Base-by-base conservation (phyloP, 2,113 vertebrate genomes). In the Rutilus rutilus region DNA sequence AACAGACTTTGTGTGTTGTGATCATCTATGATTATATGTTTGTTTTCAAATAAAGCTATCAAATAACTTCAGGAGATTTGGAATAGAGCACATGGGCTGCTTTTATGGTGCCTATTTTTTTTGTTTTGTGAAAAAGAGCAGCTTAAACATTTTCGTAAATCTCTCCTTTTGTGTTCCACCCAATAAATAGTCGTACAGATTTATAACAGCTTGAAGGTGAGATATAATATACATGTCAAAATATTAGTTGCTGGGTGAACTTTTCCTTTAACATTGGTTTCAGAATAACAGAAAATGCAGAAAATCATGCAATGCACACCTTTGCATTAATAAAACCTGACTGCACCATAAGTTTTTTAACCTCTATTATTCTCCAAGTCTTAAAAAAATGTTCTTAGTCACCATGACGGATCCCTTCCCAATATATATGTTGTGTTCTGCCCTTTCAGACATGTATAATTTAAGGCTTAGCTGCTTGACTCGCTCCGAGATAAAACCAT, bases 401-500 rank as follows among this genome's bases (percentile, higher is more conserved):
- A 25, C 19, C 50, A 54, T 84, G 47, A 74, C 9, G 1, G 25
- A 62, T 84, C 82, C 33, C 19, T 39, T 59, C 47, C 19, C 4
- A n/a, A 25, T 57, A 47, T 50, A 30, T 33, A 36, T 9, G 21
- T 62, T 65, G 33, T 11, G 12, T 64, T 81, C 5, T 60, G 39
- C 12, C 25, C 27, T 42, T 14, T 21, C 10, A 36, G 11, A 52
- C 57, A 69, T 59, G n/a, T 69, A 21, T 79, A 69, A 45, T 86
- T 76, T 75, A 86, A 39, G 30, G 33, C 57, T 84, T 65, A 33
- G 65, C 50, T 65, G 71, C 59, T 82, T 1, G 59, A 42, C 45
- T 36, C 23, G 39, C 47, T 8, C 5, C 11, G 11, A 45, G 23
- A 67, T 52, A 67, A 67, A 67, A 19, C 17, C n/a, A 23, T 47